Base-by-base conservation (phyloP, 2,888 invertebrate species). In the Noctua comes region DNA sequence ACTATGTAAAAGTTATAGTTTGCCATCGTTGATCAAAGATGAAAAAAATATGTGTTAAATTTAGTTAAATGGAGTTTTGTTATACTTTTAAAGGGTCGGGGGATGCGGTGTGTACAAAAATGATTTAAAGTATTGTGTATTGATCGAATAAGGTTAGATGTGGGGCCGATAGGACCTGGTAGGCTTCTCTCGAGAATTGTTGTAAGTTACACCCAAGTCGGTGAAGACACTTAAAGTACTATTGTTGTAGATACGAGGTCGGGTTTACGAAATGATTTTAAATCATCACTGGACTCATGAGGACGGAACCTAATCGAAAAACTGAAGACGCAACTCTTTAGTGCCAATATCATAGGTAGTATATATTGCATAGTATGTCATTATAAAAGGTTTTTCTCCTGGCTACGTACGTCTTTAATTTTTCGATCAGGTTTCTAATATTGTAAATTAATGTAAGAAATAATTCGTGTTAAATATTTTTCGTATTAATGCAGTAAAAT, bases 1-100 rank as follows among this genome's bases (percentile, higher is more conserved):
- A 94, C 89, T 93, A 93, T 93, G 90, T 95, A 93, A 95, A 95
- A 95, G 95, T 96, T 96, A 95, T 96, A 95, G 93, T 96, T 96
- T 95, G 96, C 96, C 96, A 95, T 96, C 96, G 96, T 97, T 96
- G 95, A 96, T 94, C 95, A 96, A 96, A 95, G 94, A 95, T 92
- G 92, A 92, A 93, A 88, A 43, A 93, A 92, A 95, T 93, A 95
- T 95, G 95, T 96, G 95, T 96, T 96, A 93, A 93, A 90, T 96
- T 96, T 95, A 96, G 96, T 96, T 96, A 89, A 84, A 94, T 93
- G 93, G 94, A 95, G 94, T 95, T 95, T 95, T 95, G 96, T 96
- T 96, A 96, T 95, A 95, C 94, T 95, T 95, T 95, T 95, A 93
- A 91, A 91, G 90, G 90, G 91, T 92, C 93, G 91, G 91, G 93